A percentile compares a stretch with the other conserved stretches of the same genome.
Conservation (phyloP, 2,888 invertebrate genomes). For the Rotaria sp. region DNA sequence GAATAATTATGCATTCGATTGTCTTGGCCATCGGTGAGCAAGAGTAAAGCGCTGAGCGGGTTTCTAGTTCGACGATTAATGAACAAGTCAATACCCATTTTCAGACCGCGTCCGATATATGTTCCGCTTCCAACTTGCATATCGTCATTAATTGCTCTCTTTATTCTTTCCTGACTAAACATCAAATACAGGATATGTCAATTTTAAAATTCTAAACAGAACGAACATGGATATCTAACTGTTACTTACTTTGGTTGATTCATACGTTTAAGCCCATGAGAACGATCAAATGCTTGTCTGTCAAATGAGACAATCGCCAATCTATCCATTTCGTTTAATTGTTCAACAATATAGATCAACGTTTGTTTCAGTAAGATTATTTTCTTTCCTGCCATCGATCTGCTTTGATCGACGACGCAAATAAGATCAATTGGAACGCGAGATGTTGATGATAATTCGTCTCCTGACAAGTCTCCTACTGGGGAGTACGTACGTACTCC, state of each 20-base stretch:
- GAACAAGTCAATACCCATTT: background rate
- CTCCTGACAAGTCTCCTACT: too few species aligned
- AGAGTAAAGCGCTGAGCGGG: background rate
- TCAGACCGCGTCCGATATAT: background rate
- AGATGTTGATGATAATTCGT: too few species aligned
- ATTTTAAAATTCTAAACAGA: too few species aligned
- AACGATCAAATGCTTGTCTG: background rate
- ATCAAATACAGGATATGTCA: too few species aligned
- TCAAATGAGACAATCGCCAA: background rate
- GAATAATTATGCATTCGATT: background rate
- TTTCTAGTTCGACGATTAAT: background rate
- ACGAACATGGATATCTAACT: too few species aligned
- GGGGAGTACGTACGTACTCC: too few species aligned
- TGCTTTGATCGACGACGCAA: too few species aligned
- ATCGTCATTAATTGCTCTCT: background rate
- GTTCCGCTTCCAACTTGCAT: background rate
- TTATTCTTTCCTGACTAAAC: background rate
- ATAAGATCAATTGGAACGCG: too few species aligned
- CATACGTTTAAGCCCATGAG: background rate
- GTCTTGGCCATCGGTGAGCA: background rate
- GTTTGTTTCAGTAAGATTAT: too few species aligned
- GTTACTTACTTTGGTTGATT: background rate
- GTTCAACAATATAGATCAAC: too few species aligned
- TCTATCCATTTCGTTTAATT: background rate
- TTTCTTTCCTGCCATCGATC: too few species aligned